phyloP scores from a whole-genome alignment of 2,797 vertebrate genomes.

The Alca torda region DNA sequence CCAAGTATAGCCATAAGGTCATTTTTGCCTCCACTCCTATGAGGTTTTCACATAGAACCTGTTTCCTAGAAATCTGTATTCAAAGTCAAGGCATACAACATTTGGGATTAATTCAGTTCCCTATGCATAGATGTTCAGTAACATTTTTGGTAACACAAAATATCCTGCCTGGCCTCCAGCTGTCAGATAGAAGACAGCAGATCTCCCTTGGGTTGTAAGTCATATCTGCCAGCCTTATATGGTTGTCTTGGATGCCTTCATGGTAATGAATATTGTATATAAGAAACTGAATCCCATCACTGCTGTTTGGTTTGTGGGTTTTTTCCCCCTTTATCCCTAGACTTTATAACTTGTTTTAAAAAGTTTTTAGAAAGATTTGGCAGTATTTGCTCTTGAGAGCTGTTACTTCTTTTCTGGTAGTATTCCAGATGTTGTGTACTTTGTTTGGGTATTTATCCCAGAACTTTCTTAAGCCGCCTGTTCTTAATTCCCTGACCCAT shows the following conservation, averaged over 20 bases:
- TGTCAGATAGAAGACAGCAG: not conserved
- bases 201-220: not conserved
- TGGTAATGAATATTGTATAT: not conserved
- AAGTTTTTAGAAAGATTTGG: not conserved
- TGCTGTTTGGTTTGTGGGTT: accelerated
- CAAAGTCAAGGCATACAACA: not conserved
- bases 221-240: not conserved
- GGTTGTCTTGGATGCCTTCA: not conserved
- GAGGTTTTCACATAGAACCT: not conserved
- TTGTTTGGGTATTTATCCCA: not conserved
- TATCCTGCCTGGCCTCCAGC: not conserved
- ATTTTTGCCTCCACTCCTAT: not conserved
- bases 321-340: not conserved
- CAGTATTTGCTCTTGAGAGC: not conserved
- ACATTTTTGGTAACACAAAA: not conserved
- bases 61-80: not conserved
- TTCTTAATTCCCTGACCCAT: not conserved
- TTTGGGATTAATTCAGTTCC: not conserved
- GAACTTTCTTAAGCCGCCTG: not conserved
- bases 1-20: not conserved
- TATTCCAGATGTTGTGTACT: not conserved
- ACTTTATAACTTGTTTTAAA: not conserved
- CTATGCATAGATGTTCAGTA: not conserved
- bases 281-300: not conserved
- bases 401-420: not conserved